phyloP scores from a whole-genome alignment of 1,140 invertebrate species.

The Drosophila ambigua region DNA sequence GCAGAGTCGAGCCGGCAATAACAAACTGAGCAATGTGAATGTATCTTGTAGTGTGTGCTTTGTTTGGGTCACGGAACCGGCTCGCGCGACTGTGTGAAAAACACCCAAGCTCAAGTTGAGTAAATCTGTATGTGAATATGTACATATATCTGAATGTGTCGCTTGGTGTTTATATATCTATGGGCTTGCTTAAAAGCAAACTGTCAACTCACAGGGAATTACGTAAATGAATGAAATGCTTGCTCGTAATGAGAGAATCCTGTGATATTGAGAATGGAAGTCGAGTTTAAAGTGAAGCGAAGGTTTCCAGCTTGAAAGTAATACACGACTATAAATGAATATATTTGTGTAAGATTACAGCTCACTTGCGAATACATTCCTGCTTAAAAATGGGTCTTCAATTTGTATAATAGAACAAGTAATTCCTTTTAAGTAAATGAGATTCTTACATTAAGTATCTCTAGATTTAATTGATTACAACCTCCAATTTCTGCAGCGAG shows the following conservation, averaged over 20 bases:
- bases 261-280: slow-evolving; percentile 17
- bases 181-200: slow-evolving; percentile 27
- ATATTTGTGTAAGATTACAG: no score
- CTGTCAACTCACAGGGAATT: slow-evolving; percentile 16
- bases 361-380: no score
- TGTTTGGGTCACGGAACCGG: slow-evolving; percentile 28
- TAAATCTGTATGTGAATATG: slow-evolving; percentile 39
- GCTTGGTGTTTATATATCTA: slow-evolving; percentile 28
- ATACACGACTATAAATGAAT: no score
- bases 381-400: no score
- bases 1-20: slow-evolving; percentile 24
- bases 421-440: no score
- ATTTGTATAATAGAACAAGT: no score
- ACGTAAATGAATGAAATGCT: slow-evolving; percentile 38
- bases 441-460: no score
- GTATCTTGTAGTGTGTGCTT: slow-evolving; percentile 66
- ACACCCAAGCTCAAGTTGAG: slow-evolving; percentile 62
- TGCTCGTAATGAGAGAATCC: slow-evolving; percentile 17
- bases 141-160: slow-evolving; percentile 20
- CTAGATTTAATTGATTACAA: no score
- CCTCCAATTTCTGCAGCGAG: no score
- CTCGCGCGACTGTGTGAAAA: slow-evolving; percentile 69
- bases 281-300: slow-evolving; percentile 8
- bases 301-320: slow-evolving; percentile 6
- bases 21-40: slow-evolving; percentile 56